These are phyloP conservation scores for Drosophila nannoptera DNA, from an alignment of 1,140 invertebrate species.

Conservation along the genomic window DNA sequence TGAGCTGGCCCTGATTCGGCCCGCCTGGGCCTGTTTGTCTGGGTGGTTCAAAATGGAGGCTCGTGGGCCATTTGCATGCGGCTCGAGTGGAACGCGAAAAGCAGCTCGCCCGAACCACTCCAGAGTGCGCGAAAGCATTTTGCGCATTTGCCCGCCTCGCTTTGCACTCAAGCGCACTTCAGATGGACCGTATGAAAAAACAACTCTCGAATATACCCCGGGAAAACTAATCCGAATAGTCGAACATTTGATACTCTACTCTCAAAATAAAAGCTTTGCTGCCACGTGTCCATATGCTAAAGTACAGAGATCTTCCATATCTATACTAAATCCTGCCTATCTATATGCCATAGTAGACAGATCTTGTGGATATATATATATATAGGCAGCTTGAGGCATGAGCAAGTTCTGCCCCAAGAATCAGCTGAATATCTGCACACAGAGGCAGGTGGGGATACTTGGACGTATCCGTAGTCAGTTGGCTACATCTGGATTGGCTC, in stretches of 20 bases:
- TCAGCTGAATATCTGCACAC: not conserved
- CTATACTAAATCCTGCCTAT: too few relatives aligned
- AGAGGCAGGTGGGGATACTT: too few relatives aligned
- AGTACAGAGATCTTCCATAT: too few relatives aligned
- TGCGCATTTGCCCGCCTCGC: constrained; percentile 51
- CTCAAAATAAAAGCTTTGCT: too few relatives aligned
- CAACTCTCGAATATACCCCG: not conserved
- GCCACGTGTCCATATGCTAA: too few relatives aligned
- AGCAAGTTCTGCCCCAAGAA: too few relatives aligned
- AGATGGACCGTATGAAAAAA: not conserved
- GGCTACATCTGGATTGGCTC: not conserved
- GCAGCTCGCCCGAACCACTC: not conserved
- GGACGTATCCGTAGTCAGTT: too few relatives aligned
- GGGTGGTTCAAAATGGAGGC: constrained; percentile 11
- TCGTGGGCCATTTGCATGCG: constrained; percentile 17
- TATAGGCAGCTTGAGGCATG: not conserved
- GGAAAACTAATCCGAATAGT: not conserved
- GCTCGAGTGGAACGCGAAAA: constrained; percentile 1
- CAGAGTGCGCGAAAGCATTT: constrained; percentile 36
- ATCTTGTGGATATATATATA: not conserved
- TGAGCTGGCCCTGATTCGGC: not conserved
- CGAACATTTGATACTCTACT: not conserved
- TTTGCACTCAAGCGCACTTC: constrained; percentile 54
- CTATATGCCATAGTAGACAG: not conserved
- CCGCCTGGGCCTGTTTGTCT: not conserved